Conservation (phyloP, 2,113 vertebrate species). For the Pogona vitticeps region DNA sequence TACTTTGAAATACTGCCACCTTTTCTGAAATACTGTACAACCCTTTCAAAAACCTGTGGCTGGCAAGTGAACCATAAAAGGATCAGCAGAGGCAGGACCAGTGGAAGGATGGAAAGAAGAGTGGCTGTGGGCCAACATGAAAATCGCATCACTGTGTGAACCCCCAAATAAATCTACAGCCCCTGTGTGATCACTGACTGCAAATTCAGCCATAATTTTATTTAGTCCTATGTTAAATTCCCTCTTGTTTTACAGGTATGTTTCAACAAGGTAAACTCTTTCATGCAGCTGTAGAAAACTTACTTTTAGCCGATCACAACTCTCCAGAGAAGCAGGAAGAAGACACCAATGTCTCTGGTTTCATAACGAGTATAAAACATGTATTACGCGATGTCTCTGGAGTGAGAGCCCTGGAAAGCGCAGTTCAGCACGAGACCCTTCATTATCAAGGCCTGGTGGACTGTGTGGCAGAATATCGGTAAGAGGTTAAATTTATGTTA, state of each 20-base stretch:
- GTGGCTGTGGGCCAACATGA: too few relatives aligned
- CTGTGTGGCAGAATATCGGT: slow-evolving; percentile 93
- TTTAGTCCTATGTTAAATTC: neutral
- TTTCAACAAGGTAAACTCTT: slow-evolving; percentile 89
- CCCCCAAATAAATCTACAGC: too few relatives aligned
- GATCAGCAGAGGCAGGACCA: too few relatives aligned
- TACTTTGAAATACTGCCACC: too few relatives aligned
- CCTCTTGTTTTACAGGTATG: slow-evolving; percentile 76
- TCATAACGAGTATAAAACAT: slow-evolving; percentile 84
- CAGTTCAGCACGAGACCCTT: slow-evolving; percentile 83
- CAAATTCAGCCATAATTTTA: too few relatives aligned
- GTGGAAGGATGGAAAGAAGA: too few relatives aligned
- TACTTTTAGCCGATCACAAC: slow-evolving; percentile 68
- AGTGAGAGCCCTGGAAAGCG: slow-evolving; percentile 89
- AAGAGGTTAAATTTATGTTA: slow-evolving; percentile 48
- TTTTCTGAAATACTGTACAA: too few relatives aligned
- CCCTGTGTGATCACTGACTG: too few relatives aligned
- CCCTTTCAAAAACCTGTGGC: too few relatives aligned
- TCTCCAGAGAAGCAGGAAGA: slow-evolving; percentile 47
- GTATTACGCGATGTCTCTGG: slow-evolving; percentile 82
- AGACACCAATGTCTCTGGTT: slow-evolving; percentile 71
- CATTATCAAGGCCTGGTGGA: slow-evolving; percentile 89
- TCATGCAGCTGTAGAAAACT: slow-evolving; percentile 84
- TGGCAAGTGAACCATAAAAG: too few relatives aligned
- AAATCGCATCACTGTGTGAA: too few relatives aligned